Base-by-base conservation (phyloP, 2,113 vertebrate genomes). In the Mastomys coucha region DNA sequence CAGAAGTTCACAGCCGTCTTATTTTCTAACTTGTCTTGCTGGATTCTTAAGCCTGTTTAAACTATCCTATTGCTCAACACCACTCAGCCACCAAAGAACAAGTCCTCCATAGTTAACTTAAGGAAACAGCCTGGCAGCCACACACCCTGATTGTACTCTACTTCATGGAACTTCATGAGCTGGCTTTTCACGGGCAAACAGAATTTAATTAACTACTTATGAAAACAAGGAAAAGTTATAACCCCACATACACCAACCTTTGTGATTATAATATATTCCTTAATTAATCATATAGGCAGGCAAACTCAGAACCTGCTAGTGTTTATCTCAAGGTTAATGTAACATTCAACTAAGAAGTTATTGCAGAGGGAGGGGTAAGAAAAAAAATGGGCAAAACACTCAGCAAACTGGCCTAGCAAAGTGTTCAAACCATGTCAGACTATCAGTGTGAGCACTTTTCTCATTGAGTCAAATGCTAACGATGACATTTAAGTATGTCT, bases 211-310 rank as follows among this genome's bases (percentile, higher is more conserved):
- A 95, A 85, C 94, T 91, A 91, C 11, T 33, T 96, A 89, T 45
- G 69, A 93, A 94, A 94, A 49, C 67, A 95, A 95, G 53, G 56
- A 95, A 86, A 97, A 97, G 91, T 93, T 95, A 95, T 36, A 94
- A 53, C 49, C 73, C 65, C 42, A 86, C 49, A 87, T 84, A 96
- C 45, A 42, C 82, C 91, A 96, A 88, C 45, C 31, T 93, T 91
- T 81, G 89, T 88, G 90, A 91, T 33, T 86, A 33, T 49, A 96
- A 89, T 89, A 91, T 0, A 87, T 60, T 70, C 56, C 39, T 91
- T 88, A 96, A 93, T 95, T 93, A 96, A 96, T 82, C 87, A 91
- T 80, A 96, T 28, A 33, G 56, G n/a, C 39, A 96, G 95, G 76
- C 45, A 96, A 95, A 95, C 92, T 72, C 81, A 90, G 95, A 96